Conservation (phyloP, 1,140 invertebrate genomes). For the Trigoniulus corallinus region DNA sequence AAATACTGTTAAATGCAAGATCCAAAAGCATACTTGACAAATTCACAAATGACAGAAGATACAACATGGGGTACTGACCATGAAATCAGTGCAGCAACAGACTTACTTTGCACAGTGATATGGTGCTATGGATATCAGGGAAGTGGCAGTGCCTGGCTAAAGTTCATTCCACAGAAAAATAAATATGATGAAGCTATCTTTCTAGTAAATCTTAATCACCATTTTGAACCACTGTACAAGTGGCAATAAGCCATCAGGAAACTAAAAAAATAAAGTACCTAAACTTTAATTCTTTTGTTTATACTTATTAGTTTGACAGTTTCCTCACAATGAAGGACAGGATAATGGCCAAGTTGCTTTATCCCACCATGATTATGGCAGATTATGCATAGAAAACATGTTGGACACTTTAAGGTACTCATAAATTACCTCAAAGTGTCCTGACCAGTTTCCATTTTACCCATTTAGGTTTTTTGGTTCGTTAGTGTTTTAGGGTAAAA, state of each 20-base stretch:
- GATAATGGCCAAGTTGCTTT: not conserved
- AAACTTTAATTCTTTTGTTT: not conserved
- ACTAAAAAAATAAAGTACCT: not conserved
- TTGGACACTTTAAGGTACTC: too few species aligned
- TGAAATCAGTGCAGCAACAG: not conserved
- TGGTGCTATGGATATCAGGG: not conserved
- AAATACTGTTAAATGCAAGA: not conserved
- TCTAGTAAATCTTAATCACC: not conserved
- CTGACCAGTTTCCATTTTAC: too few species aligned
- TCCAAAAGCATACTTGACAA: not conserved
- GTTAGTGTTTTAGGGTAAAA: too few species aligned
- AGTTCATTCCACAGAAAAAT: too few species aligned
- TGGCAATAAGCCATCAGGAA: not conserved
- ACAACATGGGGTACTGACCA: not conserved
- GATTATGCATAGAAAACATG: too few species aligned
- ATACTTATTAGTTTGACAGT: not conserved
- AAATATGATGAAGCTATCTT: not conserved
- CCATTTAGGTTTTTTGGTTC: too few species aligned
- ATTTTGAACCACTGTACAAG: too few species aligned
- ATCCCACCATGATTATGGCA: too few species aligned
- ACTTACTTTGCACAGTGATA: not conserved
- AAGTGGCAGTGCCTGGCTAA: not conserved
- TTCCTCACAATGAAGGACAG: not conserved
- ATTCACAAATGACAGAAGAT: not conserved
- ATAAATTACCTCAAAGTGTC: too few species aligned